phyloP scores from a whole-genome alignment of 2,113 vertebrate species.

The Taurulus bubalis region DNA sequence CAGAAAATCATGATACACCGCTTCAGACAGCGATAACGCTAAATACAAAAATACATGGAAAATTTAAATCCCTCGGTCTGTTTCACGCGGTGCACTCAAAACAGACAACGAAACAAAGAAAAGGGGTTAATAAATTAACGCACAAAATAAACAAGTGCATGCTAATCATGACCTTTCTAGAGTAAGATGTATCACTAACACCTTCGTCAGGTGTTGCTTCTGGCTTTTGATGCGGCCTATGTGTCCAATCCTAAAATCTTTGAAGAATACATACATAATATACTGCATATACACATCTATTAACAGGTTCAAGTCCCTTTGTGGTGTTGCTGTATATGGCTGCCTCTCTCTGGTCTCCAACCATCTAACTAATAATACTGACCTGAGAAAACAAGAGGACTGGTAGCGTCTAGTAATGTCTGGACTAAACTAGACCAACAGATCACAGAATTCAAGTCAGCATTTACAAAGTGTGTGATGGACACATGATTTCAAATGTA shows the following conservation, averaged over 20 bases:
- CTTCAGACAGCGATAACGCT: constrained; percentile 52
- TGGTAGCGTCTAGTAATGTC: constrained; percentile 35
- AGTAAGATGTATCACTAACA: constrained; percentile 59
- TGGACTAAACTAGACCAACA: constrained; percentile 35
- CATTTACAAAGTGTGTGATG: constrained; percentile 36
- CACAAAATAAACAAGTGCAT: constrained; percentile 67
- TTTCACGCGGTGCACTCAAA: constrained; percentile 64
- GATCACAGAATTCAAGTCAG: constrained; percentile 42
- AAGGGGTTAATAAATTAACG: constrained; percentile 84
- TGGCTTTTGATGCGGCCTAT: constrained; percentile 28
- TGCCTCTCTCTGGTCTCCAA: constrained; percentile 54
- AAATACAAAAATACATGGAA: constrained; percentile 78
- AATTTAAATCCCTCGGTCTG: constrained; percentile 56
- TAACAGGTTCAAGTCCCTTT: constrained; percentile 69
- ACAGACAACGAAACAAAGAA: constrained; percentile 58
- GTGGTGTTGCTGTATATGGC: constrained; percentile 38
- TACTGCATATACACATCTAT: constrained; percentile 77
- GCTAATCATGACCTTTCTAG: constrained; percentile 65
- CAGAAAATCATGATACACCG: constrained; percentile 16
- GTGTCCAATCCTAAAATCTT: constrained; percentile 48
- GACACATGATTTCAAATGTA: constrained; percentile 26
- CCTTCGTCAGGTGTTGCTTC: constrained; percentile 1
- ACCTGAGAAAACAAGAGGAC: constrained; percentile 62
- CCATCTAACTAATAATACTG: constrained; percentile 68
- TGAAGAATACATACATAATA: constrained; percentile 62